These are phyloP conservation scores for Gastracanthus pulcherrimus DNA, from an alignment of 2,888 invertebrate species.

Conservation along the genomic window DNA sequence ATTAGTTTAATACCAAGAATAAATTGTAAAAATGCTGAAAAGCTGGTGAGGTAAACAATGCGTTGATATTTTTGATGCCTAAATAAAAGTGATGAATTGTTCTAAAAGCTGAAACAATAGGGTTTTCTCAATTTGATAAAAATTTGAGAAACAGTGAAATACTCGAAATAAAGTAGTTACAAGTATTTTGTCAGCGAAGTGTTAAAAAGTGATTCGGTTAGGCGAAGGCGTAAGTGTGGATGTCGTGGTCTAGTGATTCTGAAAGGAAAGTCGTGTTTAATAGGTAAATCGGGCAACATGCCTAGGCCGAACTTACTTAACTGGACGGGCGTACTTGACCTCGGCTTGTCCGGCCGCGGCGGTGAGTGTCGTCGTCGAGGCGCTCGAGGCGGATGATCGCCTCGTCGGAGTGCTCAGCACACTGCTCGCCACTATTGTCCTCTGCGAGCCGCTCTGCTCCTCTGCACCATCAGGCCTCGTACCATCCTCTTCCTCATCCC, in stretches of 20 bases:
- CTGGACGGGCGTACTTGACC: constrained; percentile 74
- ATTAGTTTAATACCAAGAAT: too few species aligned
- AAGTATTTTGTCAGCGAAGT: neutral
- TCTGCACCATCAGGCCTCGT: too few species aligned
- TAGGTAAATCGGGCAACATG: constrained; percentile 58
- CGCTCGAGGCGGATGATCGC: constrained; percentile 66
- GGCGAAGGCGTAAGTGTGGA: neutral
- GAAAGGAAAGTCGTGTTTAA: constrained; percentile 43
- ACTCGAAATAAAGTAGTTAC: too few species aligned
- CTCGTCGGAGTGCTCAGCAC: constrained; percentile 66
- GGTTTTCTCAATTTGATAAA: too few species aligned
- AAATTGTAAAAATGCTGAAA: too few species aligned
- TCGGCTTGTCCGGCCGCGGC: constrained; percentile 65
- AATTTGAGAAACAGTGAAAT: too few species aligned
- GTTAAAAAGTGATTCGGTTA: neutral
- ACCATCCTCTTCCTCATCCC: neutral
- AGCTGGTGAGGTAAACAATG: too few species aligned
- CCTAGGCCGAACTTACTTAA: constrained; percentile 73
- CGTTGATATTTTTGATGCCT: too few species aligned
- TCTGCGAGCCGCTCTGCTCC: constrained; percentile 63
- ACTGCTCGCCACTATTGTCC: constrained; percentile 66
- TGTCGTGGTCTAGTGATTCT: neutral
- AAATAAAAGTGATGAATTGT: too few species aligned
- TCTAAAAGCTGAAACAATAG: too few species aligned
- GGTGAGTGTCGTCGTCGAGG: constrained; percentile 59